Evolutionary conservation across 2,888 invertebrate species (phyloP).

Genomic region (Erynnis tages): DNA sequence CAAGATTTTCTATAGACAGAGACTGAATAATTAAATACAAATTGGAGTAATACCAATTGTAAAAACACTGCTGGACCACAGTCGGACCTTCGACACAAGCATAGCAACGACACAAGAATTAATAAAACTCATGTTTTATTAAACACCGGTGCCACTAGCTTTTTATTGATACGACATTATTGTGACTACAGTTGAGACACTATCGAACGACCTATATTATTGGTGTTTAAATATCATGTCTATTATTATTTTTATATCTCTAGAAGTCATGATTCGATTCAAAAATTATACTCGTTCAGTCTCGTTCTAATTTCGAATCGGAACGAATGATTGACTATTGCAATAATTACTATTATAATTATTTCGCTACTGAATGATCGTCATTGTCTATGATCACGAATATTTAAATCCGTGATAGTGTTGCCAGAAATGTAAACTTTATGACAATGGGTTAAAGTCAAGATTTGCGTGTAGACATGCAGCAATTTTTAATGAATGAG

Average conservation of each 20-base stretch:
- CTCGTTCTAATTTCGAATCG: conserved; percentile 36
- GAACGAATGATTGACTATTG: conserved; percentile 35
- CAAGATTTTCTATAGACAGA: no score
- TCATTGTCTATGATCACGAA: conserved; percentile 42
- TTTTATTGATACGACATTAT: not conserved
- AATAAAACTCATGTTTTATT: not conserved
- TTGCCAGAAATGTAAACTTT: conserved; percentile 8
- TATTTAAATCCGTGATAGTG: conserved; percentile 31
- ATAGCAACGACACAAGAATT: no score
- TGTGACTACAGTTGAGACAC: not conserved
- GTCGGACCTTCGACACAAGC: no score
- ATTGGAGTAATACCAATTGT: no score
- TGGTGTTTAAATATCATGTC: not conserved
- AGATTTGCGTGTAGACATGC: conserved; percentile 5
- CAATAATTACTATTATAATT: conserved; percentile 26
- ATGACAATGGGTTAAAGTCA: not conserved
- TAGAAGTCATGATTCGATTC: conserved; percentile 31
- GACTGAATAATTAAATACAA: no score
- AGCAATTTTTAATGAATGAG: conserved; percentile 40
- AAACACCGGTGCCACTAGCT: not conserved
- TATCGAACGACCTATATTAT: not conserved
- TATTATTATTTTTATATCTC: not conserved
- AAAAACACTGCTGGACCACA: no score
- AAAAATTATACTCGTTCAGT: conserved; percentile 30
- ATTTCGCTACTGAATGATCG: conserved; percentile 36